Evolutionary conservation across 35 echinoderm and acorn worm species (phyloP).

Genomic region (Stichopus chloronotus): DNA sequence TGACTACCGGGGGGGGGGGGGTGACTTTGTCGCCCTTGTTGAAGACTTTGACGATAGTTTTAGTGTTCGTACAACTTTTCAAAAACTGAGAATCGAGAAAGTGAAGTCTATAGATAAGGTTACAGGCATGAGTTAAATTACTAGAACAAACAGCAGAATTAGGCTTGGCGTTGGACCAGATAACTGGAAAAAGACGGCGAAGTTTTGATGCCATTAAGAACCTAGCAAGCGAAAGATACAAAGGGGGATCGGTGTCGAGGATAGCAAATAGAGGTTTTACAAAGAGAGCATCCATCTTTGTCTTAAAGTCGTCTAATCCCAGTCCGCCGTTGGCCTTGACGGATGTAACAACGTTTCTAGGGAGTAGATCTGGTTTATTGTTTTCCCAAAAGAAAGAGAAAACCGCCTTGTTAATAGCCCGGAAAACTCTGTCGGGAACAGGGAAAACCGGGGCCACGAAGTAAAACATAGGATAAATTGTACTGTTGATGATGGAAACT

Average conservation of each 20-base stretch:
- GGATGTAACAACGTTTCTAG: not conserved
- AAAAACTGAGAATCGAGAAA: not conserved
- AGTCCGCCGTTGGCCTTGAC: not conserved
- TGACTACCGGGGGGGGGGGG: no score
- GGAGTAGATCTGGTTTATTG: not conserved
- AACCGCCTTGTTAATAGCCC: no score
- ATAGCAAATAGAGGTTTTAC: not conserved
- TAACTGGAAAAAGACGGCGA: not conserved
- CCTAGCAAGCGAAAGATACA: not conserved
- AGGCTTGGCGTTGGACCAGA: not conserved
- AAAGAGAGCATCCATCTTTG: not conserved
- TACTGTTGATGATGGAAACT: not conserved
- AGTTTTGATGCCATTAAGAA: not conserved
- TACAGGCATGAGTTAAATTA: not conserved
- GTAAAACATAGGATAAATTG: conserved; percentile 7
- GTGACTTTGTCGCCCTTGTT: no score
- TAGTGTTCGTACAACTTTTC: not conserved
- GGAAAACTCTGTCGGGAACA: not conserved
- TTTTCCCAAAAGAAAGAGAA: conserved; percentile 17
- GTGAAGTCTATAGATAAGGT: not conserved
- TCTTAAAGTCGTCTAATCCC: not conserved
- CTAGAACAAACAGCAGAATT: not conserved
- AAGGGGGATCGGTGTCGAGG: not conserved
- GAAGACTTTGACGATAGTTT: not conserved
- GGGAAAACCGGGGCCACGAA: conserved; percentile 7